Evolutionary conservation across 2,888 invertebrate species (phyloP).

Genomic region (Holacanthella duospinosa): DNA sequence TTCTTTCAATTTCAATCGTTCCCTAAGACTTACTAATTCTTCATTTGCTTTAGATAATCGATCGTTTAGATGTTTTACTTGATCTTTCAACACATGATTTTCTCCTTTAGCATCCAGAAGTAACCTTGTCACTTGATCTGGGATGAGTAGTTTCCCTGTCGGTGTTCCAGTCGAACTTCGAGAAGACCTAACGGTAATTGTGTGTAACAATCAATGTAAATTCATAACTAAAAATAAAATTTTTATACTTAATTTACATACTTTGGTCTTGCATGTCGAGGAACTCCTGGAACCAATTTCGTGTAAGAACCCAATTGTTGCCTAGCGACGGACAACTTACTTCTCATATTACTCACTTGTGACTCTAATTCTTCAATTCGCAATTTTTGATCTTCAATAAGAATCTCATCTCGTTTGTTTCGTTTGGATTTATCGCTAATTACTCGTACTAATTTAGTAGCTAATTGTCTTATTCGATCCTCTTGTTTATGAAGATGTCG

Average conservation of each 20-base stretch:
- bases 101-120: slow-evolving; percentile 33
- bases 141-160: slow-evolving; percentile 4
- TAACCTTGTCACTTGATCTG: slow-evolving; percentile 23
- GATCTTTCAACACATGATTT: slow-evolving; percentile 31
- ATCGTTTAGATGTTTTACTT: slow-evolving; percentile 21
- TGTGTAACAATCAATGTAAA: background rate
- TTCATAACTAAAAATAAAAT: background rate
- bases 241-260: too few relatives aligned
- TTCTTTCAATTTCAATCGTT: slow-evolving; percentile 22
- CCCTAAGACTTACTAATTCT: slow-evolving; percentile 22
- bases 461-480: slow-evolving; percentile 28
- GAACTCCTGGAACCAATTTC: slow-evolving; percentile 20
- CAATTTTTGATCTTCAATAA: slow-evolving; percentile 25
- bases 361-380: slow-evolving; percentile 28
- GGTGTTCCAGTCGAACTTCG: slow-evolving; percentile 8
- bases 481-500: slow-evolving; percentile 26
- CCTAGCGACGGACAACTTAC: slow-evolving; percentile 26
- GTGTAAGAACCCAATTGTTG: slow-evolving; percentile 31
- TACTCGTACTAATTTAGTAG: slow-evolving; percentile 29
- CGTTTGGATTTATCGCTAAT: slow-evolving; percentile 22
- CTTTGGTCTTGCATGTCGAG: slow-evolving; percentile 16
- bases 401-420: slow-evolving; percentile 23
- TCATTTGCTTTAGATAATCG: slow-evolving; percentile 19
- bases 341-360: slow-evolving; percentile 25
- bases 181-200: background rate